phyloP scores from a whole-genome alignment of 35 echinoderm and acorn worm genomes.

The Anneissia japonica region DNA sequence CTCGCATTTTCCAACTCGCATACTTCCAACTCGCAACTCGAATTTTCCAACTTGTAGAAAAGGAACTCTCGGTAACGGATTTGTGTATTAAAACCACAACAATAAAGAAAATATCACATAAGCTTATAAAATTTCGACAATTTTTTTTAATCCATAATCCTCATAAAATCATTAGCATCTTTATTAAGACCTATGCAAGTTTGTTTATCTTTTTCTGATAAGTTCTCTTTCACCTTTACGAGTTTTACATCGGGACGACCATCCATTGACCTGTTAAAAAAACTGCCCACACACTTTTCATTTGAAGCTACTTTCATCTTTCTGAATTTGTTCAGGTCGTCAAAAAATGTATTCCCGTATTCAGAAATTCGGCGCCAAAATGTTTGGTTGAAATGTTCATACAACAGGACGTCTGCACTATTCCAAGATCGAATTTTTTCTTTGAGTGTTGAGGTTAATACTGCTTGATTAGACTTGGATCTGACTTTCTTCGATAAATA shows the following conservation, averaged over 20 bases:
- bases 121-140: too few species aligned
- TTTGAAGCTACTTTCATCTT: background rate
- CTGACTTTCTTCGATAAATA: background rate
- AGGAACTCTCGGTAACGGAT: too few species aligned
- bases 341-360: constrained; percentile 49
- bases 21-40: too few species aligned
- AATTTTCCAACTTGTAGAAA: too few species aligned
- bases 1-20: too few species aligned
- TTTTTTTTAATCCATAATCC: background rate
- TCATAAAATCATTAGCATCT: background rate
- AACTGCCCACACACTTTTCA: background rate
- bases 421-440: constrained; percentile 58
- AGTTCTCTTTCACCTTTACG: background rate
- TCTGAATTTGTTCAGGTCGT: constrained; percentile 58
- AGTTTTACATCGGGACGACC: too few species aligned
- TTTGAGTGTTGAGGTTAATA: background rate
- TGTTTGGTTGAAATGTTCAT: constrained; percentile 67
- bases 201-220: background rate
- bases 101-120: too few species aligned
- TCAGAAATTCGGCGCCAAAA: constrained; percentile 69
- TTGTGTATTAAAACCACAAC: too few species aligned
- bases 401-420: constrained; percentile 51
- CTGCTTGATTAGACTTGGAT: background rate
- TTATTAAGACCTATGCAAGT: background rate
- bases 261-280: background rate